Evolutionary conservation across 2,113 vertebrate species (phyloP).

Genomic region (Rallus limicola): DNA sequence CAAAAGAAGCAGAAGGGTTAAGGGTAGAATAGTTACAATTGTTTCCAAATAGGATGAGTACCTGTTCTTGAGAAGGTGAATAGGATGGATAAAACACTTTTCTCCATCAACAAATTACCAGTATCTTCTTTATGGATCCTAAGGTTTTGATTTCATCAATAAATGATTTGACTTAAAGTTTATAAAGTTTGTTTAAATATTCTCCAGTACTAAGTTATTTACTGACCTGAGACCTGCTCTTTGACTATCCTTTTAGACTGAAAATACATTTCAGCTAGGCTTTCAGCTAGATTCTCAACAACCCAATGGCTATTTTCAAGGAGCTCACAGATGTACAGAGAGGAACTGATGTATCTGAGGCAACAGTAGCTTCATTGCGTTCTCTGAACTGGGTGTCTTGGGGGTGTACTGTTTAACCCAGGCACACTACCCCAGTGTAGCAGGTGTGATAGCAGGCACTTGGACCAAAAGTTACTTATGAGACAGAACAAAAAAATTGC

Average conservation of each 20-base stretch:
- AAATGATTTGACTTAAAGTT: neutral
- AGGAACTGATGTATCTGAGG: neutral
- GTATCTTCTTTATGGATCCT: neutral
- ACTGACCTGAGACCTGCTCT: neutral
- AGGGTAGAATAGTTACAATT: neutral
- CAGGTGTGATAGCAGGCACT: accelerated
- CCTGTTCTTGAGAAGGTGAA: neutral
- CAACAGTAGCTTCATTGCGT: accelerated
- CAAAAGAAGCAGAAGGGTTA: neutral
- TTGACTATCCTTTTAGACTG: neutral
- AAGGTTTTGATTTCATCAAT: neutral
- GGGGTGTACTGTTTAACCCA: neutral
- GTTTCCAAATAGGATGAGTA: neutral
- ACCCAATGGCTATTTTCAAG: neutral
- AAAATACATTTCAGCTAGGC: neutral
- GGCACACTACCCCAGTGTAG: neutral
- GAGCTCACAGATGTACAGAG: neutral
- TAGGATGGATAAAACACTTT: neutral
- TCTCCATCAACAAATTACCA: neutral
- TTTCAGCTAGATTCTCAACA: neutral
- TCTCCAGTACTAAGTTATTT: neutral
- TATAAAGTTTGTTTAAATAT: neutral
- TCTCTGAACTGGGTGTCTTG: neutral
- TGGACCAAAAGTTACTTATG: neutral
- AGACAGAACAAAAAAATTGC: neutral